Conservation (phyloP, 2,797 vertebrate species). For the Rhodeus uyekii region DNA sequence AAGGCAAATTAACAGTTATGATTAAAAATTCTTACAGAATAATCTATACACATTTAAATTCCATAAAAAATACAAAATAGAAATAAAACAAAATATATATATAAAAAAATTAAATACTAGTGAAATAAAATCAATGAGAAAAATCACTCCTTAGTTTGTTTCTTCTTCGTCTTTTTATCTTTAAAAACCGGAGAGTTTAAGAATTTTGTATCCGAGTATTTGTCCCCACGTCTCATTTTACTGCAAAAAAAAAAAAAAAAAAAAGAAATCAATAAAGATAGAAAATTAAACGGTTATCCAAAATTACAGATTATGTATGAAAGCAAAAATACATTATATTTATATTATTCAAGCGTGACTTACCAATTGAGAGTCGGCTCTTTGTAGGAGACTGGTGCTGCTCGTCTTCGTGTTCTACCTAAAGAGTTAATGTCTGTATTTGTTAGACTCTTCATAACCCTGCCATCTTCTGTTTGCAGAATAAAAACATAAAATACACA, state of each 20-base stretch:
- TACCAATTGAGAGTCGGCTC: constrained; percentile 75
- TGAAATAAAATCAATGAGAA: background rate
- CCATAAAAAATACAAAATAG: constrained; percentile 1
- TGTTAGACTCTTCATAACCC: constrained; percentile 67
- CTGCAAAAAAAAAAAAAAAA: constrained; percentile 57
- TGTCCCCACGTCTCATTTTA: constrained; percentile 79
- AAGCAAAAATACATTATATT: background rate
- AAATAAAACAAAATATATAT: background rate
- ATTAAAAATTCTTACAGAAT: background rate
- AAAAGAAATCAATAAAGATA: background rate
- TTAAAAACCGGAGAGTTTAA: constrained; percentile 74
- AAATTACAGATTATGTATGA: background rate
- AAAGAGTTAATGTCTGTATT: constrained; percentile 61
- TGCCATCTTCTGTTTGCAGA: constrained; percentile 52
- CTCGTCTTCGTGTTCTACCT: constrained; percentile 59
- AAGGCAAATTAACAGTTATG: background rate
- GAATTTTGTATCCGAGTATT: constrained; percentile 70
- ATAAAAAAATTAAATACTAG: background rate
- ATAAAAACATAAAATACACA: constrained; percentile 4
- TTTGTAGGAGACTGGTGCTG: constrained; percentile 69
- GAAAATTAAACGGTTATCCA: background rate
- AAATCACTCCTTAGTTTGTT: constrained; percentile 24
- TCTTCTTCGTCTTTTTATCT: constrained; percentile 57
- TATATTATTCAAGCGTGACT: constrained; percentile 20
- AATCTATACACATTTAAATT: background rate